phyloP scores from a whole-genome alignment of 1,140 invertebrate species.

The Camponotus pennsylvanicus region DNA sequence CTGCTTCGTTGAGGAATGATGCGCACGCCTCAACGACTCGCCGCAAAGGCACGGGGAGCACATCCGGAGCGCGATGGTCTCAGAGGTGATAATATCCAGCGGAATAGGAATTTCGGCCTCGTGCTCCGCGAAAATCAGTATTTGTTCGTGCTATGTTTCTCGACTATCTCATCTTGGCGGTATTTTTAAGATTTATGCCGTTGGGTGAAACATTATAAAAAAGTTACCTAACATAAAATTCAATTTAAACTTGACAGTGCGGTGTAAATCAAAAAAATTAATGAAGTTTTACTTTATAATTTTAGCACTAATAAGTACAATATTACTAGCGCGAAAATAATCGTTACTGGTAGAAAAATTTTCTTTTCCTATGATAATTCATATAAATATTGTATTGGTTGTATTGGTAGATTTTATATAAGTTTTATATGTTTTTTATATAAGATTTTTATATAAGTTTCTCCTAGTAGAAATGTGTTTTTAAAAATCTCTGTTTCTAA shows the following conservation, averaged over 20 bases:
- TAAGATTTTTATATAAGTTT: neutral
- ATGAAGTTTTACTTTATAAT: neutral
- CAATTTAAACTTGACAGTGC: neutral
- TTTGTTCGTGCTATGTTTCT: conserved; percentile 19
- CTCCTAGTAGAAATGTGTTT: neutral
- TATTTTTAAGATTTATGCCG: neutral
- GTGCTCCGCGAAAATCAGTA: conserved; percentile 29
- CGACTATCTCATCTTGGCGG: neutral
- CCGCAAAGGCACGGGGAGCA: conserved; percentile 43
- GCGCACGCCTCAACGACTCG: conserved; percentile 52
- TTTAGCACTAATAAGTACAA: neutral
- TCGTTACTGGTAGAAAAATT: neutral
- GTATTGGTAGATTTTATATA: neutral
- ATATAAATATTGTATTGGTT: neutral
- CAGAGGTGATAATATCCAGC: conserved; percentile 43
- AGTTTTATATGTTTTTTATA: no score
- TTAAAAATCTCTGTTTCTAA: neutral
- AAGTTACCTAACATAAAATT: neutral
- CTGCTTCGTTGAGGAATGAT: conserved; percentile 33
- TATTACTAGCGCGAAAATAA: neutral
- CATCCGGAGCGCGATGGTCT: conserved; percentile 22
- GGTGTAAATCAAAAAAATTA: neutral
- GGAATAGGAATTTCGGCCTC: conserved; percentile 47
- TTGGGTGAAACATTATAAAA: neutral
- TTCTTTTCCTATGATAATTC: neutral